Evolutionary conservation across 1,140 invertebrate species (phyloP).

Genomic region (Teleogryllus occipitalis): DNA sequence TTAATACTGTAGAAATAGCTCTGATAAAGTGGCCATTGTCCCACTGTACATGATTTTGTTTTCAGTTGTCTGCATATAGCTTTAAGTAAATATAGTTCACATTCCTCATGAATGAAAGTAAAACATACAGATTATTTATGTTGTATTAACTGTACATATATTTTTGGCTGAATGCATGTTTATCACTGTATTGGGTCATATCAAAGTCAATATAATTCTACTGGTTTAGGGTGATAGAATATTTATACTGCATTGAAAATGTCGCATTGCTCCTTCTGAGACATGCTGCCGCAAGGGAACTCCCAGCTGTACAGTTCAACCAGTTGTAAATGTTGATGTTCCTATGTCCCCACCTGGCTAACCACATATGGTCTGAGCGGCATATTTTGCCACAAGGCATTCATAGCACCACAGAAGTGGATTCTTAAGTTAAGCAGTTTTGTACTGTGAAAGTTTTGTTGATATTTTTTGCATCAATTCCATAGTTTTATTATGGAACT

Average conservation of each 20-base stretch:
- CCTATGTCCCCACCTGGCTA: constrained; percentile 15
- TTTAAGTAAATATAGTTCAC: constrained; percentile 4
- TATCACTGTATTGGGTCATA: constrained; percentile 9
- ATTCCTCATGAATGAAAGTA: constrained; percentile 15
- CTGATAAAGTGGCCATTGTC: not conserved
- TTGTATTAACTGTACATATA: constrained; percentile 14
- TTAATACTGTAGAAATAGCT: not conserved
- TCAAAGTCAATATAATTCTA: constrained; percentile 11
- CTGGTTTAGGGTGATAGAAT: not conserved
- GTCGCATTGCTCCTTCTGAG: not conserved
- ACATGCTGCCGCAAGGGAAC: not conserved
- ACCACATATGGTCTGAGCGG: not conserved
- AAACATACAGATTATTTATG: constrained; percentile 7
- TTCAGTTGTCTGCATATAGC: constrained; percentile 7
- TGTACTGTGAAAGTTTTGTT: not conserved
- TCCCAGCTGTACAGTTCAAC: constrained; percentile 7
- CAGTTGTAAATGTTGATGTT: constrained; percentile 11
- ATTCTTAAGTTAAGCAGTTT: not conserved
- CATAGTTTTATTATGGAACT: constrained; percentile 22
- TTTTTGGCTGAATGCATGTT: constrained; percentile 11
- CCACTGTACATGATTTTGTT: not conserved
- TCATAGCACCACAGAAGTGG: not conserved
- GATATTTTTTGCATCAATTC: constrained; percentile 5
- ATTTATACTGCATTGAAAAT: not conserved
- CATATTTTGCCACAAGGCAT: not conserved